phyloP scores from a whole-genome alignment of 1,140 invertebrate species.

The Camponotus pennsylvanicus region DNA sequence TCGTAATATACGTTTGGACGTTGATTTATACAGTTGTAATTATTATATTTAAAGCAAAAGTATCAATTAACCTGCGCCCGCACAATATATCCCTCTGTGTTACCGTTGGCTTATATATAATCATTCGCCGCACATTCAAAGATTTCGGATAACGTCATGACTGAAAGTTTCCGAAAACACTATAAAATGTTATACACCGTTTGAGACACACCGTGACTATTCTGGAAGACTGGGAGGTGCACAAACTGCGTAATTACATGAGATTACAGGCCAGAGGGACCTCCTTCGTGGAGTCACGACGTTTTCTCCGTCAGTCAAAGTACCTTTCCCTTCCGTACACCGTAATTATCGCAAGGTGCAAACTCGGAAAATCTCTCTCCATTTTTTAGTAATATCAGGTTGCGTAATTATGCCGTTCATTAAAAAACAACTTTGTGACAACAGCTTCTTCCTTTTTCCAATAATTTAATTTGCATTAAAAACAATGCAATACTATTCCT shows the following conservation, averaged over 20 bases:
- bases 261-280: slow-evolving; percentile 78
- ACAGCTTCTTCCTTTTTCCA: background rate
- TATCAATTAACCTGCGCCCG: slow-evolving; percentile 67
- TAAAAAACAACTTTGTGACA: slow-evolving; percentile 38
- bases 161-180: slow-evolving; percentile 30
- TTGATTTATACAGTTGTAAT: slow-evolving; percentile 69
- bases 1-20: slow-evolving; percentile 38
- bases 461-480: background rate
- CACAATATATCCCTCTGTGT: background rate
- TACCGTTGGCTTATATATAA: slow-evolving; percentile 25
- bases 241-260: slow-evolving; percentile 77
- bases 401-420: slow-evolving; percentile 51
- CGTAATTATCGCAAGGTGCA: slow-evolving; percentile 82
- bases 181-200: slow-evolving; percentile 3
- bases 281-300: slow-evolving; percentile 62
- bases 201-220: slow-evolving; percentile 52
- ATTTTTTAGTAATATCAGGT: slow-evolving; percentile 72
- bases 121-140: slow-evolving; percentile 42
- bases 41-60: slow-evolving; percentile 65
- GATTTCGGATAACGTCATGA: slow-evolving; percentile 58
- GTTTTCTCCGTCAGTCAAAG: slow-evolving; percentile 64
- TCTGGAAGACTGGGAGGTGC: slow-evolving; percentile 66
- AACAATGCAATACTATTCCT: no score
- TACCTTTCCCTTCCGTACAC: slow-evolving; percentile 65
- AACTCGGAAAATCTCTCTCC: slow-evolving; percentile 78